Percentiles rank a stretch among this genome's conserved stretches.
Conservation (phyloP, 2,888 invertebrate species). For the Epirrita christyi region DNA sequence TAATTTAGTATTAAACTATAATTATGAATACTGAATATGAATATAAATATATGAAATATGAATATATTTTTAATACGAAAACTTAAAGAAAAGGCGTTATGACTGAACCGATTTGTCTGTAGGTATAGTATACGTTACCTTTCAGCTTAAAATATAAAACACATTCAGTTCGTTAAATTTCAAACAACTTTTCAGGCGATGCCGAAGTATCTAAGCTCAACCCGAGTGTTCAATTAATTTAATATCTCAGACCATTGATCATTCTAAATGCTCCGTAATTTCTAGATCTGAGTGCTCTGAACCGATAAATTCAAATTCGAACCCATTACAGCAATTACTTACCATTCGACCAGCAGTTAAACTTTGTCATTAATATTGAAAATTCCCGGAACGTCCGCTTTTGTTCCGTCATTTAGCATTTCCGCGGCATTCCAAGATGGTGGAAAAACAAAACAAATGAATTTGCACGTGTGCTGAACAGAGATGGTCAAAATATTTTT, state of each 20-base stretch:
- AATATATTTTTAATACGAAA: too few species aligned
- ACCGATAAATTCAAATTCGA: constrained; percentile 49
- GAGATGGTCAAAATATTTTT: constrained; percentile 39
- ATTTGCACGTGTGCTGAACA: constrained; percentile 54
- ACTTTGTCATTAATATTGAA: constrained; percentile 73
- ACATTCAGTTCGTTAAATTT: too few species aligned
- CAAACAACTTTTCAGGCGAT: not conserved
- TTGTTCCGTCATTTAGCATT: constrained; percentile 55
- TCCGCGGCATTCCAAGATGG: constrained; percentile 59
- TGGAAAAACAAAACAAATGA: constrained; percentile 44
- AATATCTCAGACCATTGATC: constrained; percentile 24
- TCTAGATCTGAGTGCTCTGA: constrained; percentile 46
- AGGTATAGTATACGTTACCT: too few species aligned
- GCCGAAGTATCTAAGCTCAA: not conserved
- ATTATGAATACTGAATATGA: too few species aligned
- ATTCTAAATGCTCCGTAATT: constrained; percentile 21
- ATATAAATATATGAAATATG: too few species aligned
- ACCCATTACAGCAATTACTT: constrained; percentile 69
- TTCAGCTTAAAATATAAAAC: too few species aligned
- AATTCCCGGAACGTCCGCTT: constrained; percentile 52
- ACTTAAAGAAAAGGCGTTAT: too few species aligned
- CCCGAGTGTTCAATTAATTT: constrained; percentile 20
- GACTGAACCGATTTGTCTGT: too few species aligned
- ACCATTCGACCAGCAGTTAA: constrained; percentile 66
- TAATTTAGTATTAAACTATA: too few species aligned